Evolutionary conservation across 2,888 invertebrate genomes (phyloP).

Genomic region (Hypercompe scribonia): DNA sequence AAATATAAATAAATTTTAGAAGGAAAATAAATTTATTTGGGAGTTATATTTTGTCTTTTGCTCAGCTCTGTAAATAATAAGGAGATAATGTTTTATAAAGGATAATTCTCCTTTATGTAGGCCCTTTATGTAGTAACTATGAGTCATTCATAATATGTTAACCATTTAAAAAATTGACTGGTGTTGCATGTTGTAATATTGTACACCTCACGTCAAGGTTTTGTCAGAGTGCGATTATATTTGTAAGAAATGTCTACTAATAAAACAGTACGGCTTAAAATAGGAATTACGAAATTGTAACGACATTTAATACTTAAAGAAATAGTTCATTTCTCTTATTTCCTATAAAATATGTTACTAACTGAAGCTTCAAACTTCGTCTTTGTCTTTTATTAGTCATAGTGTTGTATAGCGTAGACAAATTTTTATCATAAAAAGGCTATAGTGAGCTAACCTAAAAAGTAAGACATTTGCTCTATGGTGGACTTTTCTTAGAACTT

Average conservation of each 20-base stretch:
- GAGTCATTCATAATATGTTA: background rate
- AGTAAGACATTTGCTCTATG: too few relatives aligned
- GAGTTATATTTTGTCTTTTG: background rate
- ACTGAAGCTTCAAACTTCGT: too few relatives aligned
- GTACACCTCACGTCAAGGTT: background rate
- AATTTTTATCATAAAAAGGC: too few relatives aligned
- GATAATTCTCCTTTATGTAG: background rate
- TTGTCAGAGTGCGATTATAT: background rate
- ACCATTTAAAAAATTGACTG: background rate
- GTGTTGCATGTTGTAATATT: background rate
- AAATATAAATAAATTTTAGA: background rate
- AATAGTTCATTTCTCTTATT: too few relatives aligned
- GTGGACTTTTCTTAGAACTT: too few relatives aligned
- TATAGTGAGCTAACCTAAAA: too few relatives aligned
- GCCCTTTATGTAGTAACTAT: background rate
- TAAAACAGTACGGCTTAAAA: background rate
- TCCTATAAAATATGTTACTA: too few relatives aligned
- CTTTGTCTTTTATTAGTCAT: too few relatives aligned
- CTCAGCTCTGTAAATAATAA: background rate
- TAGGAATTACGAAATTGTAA: background rate
- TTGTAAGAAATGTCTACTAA: background rate
- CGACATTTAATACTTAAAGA: background rate
- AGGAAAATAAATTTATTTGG: background rate
- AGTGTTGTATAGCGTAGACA: too few relatives aligned
- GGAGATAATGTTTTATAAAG: background rate